Conservation (phyloP, 2,888 invertebrate species). For the Archaeoteleia sp. region DNA sequence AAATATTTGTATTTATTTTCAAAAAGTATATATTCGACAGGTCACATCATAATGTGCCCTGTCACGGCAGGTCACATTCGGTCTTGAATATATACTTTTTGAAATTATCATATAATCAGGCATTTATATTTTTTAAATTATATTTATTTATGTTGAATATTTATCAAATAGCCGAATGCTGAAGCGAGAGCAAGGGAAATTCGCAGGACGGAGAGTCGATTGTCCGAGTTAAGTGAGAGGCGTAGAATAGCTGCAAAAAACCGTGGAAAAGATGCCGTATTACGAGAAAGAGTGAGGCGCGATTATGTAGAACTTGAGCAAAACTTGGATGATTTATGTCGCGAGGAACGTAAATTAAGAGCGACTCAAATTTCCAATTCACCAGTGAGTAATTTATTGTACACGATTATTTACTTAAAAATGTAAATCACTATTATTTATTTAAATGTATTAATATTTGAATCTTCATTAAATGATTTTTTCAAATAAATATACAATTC, state of each 20-base stretch:
- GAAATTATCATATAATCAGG: too few species aligned
- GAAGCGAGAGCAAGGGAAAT: constrained; percentile 64
- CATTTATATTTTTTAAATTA: too few species aligned
- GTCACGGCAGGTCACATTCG: too few species aligned
- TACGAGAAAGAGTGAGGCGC: constrained; percentile 67
- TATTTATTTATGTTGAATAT: constrained; percentile 10
- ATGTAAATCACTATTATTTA: too few species aligned
- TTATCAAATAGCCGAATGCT: constrained; percentile 63
- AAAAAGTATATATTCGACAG: not conserved
- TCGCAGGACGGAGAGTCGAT: constrained; percentile 50
- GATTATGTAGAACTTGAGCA: constrained; percentile 67
- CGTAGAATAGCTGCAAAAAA: constrained; percentile 59
- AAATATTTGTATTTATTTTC: too few species aligned
- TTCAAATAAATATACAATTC: constrained; percentile 1
- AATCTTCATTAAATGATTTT: constrained; percentile 9
- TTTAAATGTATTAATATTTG: too few species aligned
- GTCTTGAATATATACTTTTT: too few species aligned
- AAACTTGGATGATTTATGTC: constrained; percentile 62
- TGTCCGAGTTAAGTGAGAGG: constrained; percentile 53
- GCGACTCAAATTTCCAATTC: constrained; percentile 58
- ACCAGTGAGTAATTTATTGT: constrained; percentile 57
- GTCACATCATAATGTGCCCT: not conserved
- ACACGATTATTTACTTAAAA: too few species aligned
- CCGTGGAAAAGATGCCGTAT: constrained; percentile 66
- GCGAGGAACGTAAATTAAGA: constrained; percentile 65